These are phyloP conservation scores for Halcyon leucocephala DNA, from an alignment of 2,797 vertebrate genomes.

Conservation along the genomic window DNA sequence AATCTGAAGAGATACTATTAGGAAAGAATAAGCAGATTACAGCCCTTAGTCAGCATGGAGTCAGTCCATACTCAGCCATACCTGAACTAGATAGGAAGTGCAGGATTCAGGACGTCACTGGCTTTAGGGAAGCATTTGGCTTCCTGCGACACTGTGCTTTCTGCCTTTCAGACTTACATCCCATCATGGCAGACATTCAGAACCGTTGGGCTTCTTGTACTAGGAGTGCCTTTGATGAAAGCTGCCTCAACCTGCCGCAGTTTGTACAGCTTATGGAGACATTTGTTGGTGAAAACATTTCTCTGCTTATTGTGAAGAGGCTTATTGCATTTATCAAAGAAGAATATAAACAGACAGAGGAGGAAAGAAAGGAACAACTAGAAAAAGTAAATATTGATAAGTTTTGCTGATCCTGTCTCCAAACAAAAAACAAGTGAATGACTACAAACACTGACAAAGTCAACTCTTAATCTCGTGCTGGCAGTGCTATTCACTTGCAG, in stretches of 20 bases:
- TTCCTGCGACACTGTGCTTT: neutral
- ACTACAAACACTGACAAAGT: neutral
- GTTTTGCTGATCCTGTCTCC: neutral
- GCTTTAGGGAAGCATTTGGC: neutral
- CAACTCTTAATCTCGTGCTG: neutral
- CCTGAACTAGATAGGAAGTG: neutral
- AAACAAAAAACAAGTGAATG: constrained; percentile 5
- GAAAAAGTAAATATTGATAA: constrained; percentile 72
- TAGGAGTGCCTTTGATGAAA: constrained; percentile 64
- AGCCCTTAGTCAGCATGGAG: neutral
- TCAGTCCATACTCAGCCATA: neutral
- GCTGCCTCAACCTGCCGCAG: constrained; percentile 69
- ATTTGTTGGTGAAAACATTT: constrained; percentile 70
- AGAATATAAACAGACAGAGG: constrained; percentile 77
- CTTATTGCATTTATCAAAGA: constrained; percentile 71
- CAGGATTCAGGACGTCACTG: neutral
- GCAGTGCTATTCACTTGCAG: neutral
- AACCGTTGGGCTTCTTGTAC: neutral
- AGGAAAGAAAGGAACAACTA: constrained; percentile 72
- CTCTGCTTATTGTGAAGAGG: constrained; percentile 56
- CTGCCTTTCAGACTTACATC: constrained; percentile 66
- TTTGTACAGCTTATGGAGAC: constrained; percentile 82
- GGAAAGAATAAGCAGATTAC: neutral
- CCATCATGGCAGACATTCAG: constrained; percentile 66
- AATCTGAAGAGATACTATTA: neutral